Evolutionary conservation across 2,113 vertebrate species (phyloP).

Genomic region (Dipodomys stephensi): DNA sequence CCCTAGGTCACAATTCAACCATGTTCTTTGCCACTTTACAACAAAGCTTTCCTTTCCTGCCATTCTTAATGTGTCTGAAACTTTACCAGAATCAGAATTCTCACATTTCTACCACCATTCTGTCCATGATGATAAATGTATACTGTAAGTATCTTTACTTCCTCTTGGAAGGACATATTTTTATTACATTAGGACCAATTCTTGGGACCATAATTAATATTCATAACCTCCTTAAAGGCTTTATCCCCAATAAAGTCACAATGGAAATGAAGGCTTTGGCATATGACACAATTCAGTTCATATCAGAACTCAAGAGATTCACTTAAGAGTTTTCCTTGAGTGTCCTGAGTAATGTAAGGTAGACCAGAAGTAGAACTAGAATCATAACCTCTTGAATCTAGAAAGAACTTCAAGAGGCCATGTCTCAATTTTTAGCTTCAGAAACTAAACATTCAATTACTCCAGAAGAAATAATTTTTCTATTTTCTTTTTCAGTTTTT

Average conservation of each 20-base stretch:
- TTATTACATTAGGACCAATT: not conserved
- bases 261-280: not conserved
- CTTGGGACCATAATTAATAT: not conserved
- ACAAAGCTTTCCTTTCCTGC: too few relatives aligned
- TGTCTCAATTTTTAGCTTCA: not conserved
- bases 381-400: not conserved
- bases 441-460: not conserved
- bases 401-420: constrained; percentile 15
- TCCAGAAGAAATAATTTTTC: not conserved
- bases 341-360: not conserved
- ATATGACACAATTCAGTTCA: not conserved
- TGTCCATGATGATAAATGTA: too few relatives aligned
- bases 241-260: not conserved
- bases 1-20: not conserved
- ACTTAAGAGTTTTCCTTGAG: constrained; percentile 17
- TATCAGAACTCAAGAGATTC: not conserved
- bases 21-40: not conserved
- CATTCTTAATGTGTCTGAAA: too few relatives aligned
- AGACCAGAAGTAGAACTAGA: not conserved
- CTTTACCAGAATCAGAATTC: not conserved
- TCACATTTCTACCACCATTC: not conserved
- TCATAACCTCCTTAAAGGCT: not conserved
- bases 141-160: not conserved
- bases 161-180: not conserved
- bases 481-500: not conserved